phyloP scores from a whole-genome alignment of 1,140 invertebrate genomes.

The Ceratina australensis region DNA sequence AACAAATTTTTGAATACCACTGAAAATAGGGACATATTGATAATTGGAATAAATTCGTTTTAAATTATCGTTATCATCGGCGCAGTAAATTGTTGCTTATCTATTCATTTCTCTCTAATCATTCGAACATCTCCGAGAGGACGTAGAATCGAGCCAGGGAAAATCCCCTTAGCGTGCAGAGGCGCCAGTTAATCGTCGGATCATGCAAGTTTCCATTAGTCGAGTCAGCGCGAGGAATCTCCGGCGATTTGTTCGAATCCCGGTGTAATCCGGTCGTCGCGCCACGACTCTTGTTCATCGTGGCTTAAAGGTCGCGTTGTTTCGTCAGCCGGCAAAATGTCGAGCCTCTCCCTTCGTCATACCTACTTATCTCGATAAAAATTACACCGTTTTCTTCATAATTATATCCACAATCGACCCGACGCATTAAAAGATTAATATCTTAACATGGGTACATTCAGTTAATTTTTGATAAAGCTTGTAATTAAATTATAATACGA shows the following conservation, averaged over 20 bases:
- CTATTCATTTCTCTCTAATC: background rate
- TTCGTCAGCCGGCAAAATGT: slow-evolving; percentile 44
- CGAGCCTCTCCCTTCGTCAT: slow-evolving; percentile 33
- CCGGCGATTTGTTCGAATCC: slow-evolving; percentile 14
- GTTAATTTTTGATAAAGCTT: background rate
- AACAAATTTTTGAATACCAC: background rate
- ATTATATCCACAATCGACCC: too few relatives aligned
- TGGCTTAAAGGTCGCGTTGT: slow-evolving; percentile 39
- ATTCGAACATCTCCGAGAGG: background rate
- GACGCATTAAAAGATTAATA: too few relatives aligned
- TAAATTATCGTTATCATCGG: too few relatives aligned
- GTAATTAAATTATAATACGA: too few relatives aligned
- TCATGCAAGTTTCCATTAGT: slow-evolving; percentile 17
- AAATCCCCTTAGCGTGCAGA: slow-evolving; percentile 10
- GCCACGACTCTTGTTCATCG: slow-evolving; percentile 3
- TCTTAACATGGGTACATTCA: too few relatives aligned
- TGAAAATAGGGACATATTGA: too few relatives aligned
- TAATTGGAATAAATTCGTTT: too few relatives aligned
- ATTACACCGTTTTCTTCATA: background rate
- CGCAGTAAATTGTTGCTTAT: too few relatives aligned
- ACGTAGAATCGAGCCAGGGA: background rate
- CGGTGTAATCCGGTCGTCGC: slow-evolving; percentile 31
- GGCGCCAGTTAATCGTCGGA: slow-evolving; percentile 6
- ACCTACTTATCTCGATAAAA: background rate
- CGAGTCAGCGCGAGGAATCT: slow-evolving; percentile 9